Evolutionary conservation across 2,888 invertebrate genomes (phyloP), one percentile per base, ranked within the genome.

Genomic region (Xestobium rufovillosum): DNA sequence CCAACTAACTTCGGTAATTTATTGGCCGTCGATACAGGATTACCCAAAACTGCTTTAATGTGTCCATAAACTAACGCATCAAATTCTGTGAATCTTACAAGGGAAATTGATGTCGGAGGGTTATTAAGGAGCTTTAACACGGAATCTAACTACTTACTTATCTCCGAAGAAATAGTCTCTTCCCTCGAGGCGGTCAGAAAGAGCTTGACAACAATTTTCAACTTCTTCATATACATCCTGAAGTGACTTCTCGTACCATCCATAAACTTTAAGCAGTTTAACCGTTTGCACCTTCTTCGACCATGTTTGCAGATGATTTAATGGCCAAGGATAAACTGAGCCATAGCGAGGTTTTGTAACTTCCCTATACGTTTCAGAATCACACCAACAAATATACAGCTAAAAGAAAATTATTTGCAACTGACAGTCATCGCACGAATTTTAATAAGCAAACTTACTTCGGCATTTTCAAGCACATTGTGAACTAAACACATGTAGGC

Each of bases 401-500:
- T 84, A 63, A 12, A 65, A 56, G 25, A n/a, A n/a, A n/a, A n/a
- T n/a, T n/a, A n/a, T n/a, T n/a, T n/a, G n/a, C n/a, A n/a, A n/a
- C n/a, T 26, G 39, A n/a, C n/a, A n/a, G n/a, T n/a, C n/a, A n/a
- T n/a, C n/a, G n/a, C n/a, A n/a, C n/a, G n/a, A n/a, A n/a, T n/a
- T 32, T 31, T 49, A 47, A 40, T 15, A 4, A 19, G n/a, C n/a
- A n/a, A 40, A 49, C 50, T 50, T 54, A 85, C 84, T 75, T 96
- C 95, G 14, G 95, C 91, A 67, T 90, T 89, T 31, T 84, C 83
- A 34, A 97, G 70, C 0, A 94, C 86, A 55, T 85, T 83, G 38
- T 88, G 86, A 3, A 94, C 83, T 11, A 96, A 70, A 2, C 90
- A 85, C 70, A 94, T 89, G 60, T 91, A 95, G 0, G 96, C 94